A percentile compares a stretch with the other conserved stretches of the same genome.
These are phyloP conservation scores for Drosophila trapezifrons DNA, from an alignment of 1,140 invertebrate species.

Conservation along the genomic window DNA sequence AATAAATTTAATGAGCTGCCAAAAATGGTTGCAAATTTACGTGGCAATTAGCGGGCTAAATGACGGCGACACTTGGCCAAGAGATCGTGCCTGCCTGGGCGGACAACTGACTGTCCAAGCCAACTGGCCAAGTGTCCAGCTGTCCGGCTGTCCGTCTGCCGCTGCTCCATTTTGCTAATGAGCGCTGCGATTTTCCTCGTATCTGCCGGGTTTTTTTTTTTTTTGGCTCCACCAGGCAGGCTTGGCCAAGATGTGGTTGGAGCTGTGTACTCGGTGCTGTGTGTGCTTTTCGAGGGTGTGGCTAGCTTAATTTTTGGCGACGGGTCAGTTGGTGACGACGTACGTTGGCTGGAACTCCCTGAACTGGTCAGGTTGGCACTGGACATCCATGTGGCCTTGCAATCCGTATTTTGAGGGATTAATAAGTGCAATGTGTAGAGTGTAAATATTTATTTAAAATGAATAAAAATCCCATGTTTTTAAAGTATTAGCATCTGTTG, in stretches of 20 bases:
- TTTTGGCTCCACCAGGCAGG: slow-evolving; percentile 21
- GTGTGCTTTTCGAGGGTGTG: slow-evolving; percentile 44
- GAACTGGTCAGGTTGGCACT: slow-evolving; percentile 3
- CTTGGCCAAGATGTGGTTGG: slow-evolving; percentile 52
- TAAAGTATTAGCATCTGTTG: no score
- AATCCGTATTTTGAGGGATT: no score
- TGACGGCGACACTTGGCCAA: slow-evolving; percentile 75
- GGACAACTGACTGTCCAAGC: slow-evolving; percentile 17
- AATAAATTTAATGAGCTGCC: slow-evolving; percentile 83
- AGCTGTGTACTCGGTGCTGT: slow-evolving; percentile 1
- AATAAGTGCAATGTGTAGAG: no score
- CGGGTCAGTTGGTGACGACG: slow-evolving; percentile 22
- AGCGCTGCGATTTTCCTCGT: slow-evolving; percentile 53
- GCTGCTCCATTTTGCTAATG: slow-evolving; percentile 71
- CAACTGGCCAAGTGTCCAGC: slow-evolving; percentile 4
- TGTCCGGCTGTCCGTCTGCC: slow-evolving; percentile 37
- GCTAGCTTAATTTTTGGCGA: slow-evolving; percentile 24
- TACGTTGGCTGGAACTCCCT: background rate
- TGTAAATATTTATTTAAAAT: no score
- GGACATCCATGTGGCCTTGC: background rate
- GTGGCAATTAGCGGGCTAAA: slow-evolving; percentile 77
- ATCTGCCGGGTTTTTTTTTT: slow-evolving; percentile 18
- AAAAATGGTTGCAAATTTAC: slow-evolving; percentile 83
- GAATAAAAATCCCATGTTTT: no score
- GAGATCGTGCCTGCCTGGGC: slow-evolving; percentile 53